Percentiles rank a stretch among this genome's conserved stretches.
These are phyloP conservation scores for Tiliqua scincoides DNA, from an alignment of 2,113 vertebrate genomes.

Conservation along the genomic window DNA sequence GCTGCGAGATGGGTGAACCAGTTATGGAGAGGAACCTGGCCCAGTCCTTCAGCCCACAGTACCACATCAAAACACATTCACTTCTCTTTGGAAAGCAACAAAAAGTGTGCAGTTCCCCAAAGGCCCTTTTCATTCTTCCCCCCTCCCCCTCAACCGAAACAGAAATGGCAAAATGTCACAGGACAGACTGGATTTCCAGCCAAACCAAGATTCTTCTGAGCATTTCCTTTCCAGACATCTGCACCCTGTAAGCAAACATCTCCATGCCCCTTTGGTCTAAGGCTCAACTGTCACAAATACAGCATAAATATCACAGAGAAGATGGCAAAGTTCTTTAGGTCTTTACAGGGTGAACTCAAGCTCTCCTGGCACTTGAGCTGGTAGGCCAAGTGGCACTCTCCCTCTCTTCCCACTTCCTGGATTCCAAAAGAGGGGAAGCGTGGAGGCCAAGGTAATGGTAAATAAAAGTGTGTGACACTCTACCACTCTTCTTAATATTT, in stretches of 20 bases:
- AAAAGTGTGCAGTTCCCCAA: background rate
- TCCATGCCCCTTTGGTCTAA: background rate
- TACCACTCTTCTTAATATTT: no score
- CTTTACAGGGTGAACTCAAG: background rate
- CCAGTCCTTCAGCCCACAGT: background rate
- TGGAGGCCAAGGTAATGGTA: no score
- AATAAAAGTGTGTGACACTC: no score
- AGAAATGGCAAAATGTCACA: background rate
- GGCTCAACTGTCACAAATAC: constrained; percentile 4
- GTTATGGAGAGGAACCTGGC: background rate
- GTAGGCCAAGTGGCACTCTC: no score
- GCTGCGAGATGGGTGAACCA: background rate
- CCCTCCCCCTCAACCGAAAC: background rate
- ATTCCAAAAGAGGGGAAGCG: no score
- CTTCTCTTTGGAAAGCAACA: background rate
- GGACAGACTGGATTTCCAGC: background rate
- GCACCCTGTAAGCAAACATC: background rate
- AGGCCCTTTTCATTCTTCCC: background rate
- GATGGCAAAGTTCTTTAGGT: background rate
- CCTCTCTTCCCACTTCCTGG: no score
- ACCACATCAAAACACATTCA: background rate
- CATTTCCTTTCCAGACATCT: background rate
- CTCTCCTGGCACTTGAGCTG: no score
- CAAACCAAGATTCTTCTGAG: background rate
- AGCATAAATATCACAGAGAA: constrained; percentile 5